Conservation (phyloP, 2,888 invertebrate species). For the Cheilosia impressa region DNA sequence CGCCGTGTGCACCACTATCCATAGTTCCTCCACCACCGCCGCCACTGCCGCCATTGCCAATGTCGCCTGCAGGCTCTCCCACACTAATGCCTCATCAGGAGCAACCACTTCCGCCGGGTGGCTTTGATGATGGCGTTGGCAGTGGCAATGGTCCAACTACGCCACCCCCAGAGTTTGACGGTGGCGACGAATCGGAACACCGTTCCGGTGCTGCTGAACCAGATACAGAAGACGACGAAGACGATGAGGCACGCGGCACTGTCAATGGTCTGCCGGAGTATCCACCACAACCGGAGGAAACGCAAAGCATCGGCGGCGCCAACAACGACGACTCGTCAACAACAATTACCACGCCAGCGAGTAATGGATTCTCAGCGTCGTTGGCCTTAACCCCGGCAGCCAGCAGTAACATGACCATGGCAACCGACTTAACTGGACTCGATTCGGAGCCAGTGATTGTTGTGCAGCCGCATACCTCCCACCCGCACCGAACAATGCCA, state of each 20-base stretch:
- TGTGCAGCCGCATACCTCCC: constrained; percentile 77
- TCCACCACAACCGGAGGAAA: constrained; percentile 58
- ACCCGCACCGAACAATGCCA: constrained; percentile 70
- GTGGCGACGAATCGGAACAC: constrained; percentile 16
- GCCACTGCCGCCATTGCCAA: constrained; percentile 76
- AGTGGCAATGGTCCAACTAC: constrained; percentile 75
- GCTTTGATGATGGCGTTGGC: constrained; percentile 36
- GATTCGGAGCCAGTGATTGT: constrained; percentile 75
- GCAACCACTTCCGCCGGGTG: constrained; percentile 65
- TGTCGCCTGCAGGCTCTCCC: constrained; percentile 64
- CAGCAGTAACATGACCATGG: constrained; percentile 64
- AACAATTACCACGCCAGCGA: constrained; percentile 82
- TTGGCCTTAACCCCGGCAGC: constrained; percentile 80
- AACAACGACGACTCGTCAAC: constrained; percentile 82
- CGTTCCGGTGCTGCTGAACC: constrained; percentile 31
- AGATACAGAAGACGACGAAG: constrained; percentile 39
- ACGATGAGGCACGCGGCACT: constrained; percentile 21
- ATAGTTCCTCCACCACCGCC: constrained; percentile 79
- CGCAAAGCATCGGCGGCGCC: constrained; percentile 76
- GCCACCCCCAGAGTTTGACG: constrained; percentile 76
- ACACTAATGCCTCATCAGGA: constrained; percentile 64
- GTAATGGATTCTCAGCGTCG: constrained; percentile 82
- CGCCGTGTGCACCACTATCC: constrained; percentile 79
- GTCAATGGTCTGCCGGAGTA: constrained; percentile 50
- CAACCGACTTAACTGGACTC: constrained; percentile 64